Evolutionary conservation across 23 tunicate species (phyloP), one percentile per base, ranked within the genome.

Genomic region (Styela plicata): DNA sequence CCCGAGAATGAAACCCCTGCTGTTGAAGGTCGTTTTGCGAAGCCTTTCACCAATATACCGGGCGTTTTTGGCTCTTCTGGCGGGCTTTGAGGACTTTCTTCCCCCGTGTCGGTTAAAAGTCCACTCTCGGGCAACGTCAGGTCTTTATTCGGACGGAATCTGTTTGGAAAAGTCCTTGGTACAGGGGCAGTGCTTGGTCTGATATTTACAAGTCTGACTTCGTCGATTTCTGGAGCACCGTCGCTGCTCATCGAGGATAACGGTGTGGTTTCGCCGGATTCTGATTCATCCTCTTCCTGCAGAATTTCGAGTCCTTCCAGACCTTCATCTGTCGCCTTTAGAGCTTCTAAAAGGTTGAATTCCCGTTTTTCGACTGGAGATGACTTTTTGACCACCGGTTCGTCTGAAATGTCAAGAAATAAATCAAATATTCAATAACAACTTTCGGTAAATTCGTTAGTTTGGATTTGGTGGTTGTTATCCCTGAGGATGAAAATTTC

Each of bases 111-210:
- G 13, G 57, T 44, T 44, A 44, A 13, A 13, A 44, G 57, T 44
- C 57, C 57, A 44, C 57, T 44, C 57, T 44, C 57, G 7, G 57
- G 57, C 13, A 44, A 13, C 57, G 57, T 44, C 7, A 44, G 57
- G 13, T 44, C 13, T 44, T 44, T 44, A 44, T 44, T 44, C 57
- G 57, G 57, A 7, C 57, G 57, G 10, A 44, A 5, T 44, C 57
- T 44, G 57, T 13, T 44, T 44, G 57, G 57, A 44, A 44, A 44
- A 5, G 57, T 44, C 13, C 57, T 7, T 44, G 57, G 57, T 0
- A 69, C 82, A 0, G 97, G 97, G 7, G 97, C 97, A 25, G 97
- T 91, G 70, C 87, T 86, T 34, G 97, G 97, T 69, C 97, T 57
- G 0, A 91, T 86, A 29, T 91, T 86, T 28, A 76, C 81, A 25